Evolutionary conservation across 2,113 vertebrate genomes (phyloP).

Genomic region (Malurus elegans): DNA sequence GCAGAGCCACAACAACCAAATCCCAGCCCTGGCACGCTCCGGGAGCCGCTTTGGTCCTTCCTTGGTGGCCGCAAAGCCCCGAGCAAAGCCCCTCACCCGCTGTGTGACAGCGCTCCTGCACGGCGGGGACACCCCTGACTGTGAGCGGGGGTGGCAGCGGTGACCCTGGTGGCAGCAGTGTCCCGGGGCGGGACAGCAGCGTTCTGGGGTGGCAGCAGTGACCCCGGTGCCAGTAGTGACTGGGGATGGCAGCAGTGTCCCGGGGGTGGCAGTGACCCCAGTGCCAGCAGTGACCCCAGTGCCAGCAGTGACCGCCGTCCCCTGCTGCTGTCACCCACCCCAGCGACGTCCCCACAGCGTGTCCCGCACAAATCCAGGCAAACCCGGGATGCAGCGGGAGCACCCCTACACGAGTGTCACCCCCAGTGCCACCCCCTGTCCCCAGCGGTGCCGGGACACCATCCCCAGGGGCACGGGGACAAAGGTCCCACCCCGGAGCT

Average conservation of each 20-base stretch:
- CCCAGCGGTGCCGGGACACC: rapidly evolving
- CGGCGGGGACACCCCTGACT: neutral
- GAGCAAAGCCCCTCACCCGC: neutral
- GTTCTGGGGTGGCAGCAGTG: too few relatives aligned
- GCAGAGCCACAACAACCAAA: neutral
- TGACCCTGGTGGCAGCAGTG: neutral
- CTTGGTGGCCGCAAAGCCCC: neutral
- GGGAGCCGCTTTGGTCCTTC: neutral
- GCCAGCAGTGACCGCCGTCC: neutral
- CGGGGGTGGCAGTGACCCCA: neutral
- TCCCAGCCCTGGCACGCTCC: rapidly evolving
- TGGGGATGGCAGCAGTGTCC: too few relatives aligned
- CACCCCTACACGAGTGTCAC: neutral
- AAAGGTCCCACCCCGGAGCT: neutral
- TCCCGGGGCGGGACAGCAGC: too few relatives aligned
- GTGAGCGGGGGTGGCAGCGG: neutral
- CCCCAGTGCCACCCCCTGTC: neutral
- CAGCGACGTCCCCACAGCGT: rapidly evolving
- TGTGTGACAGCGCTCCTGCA: neutral
- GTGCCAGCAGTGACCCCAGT: neutral
- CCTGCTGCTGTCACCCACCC: neutral
- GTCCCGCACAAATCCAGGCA: neutral
- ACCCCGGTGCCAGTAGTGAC: neutral
- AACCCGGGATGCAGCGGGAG: neutral
- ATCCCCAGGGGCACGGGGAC: rapidly evolving